Percentiles rank a stretch among this genome's conserved stretches.
These are phyloP conservation scores for Toxostoma redivivum DNA, from an alignment of 2,113 vertebrate genomes.

Conservation along the genomic window DNA sequence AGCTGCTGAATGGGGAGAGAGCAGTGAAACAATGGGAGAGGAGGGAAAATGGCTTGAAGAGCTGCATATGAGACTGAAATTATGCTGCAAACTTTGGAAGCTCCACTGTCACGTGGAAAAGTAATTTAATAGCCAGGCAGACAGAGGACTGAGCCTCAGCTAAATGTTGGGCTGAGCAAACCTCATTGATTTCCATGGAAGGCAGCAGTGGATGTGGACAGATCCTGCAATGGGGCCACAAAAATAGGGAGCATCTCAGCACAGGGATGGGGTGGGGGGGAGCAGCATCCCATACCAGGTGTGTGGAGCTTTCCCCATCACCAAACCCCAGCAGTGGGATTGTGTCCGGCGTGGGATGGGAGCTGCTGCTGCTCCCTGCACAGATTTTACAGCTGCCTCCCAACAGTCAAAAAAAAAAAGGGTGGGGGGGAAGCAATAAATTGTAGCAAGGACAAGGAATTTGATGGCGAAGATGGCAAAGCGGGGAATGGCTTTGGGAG, in stretches of 20 bases:
- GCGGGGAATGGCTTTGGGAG: neutral
- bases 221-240: neutral
- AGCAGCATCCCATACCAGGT: fast-evolving
- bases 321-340: neutral
- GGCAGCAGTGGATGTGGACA: neutral
- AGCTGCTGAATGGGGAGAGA: neutral
- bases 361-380: neutral
- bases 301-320: neutral
- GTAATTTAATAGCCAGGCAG: neutral
- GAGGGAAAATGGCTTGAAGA: neutral
- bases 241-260: neutral
- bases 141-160: neutral
- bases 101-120: neutral
- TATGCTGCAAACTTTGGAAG: slow-evolving; percentile 10
- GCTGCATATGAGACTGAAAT: neutral
- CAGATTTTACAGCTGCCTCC: neutral
- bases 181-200: neutral
- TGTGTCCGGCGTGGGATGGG: fast-evolving
- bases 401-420: neutral
- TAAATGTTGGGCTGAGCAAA: neutral
- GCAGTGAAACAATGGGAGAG: neutral
- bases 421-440: neutral
- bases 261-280: neutral
- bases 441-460: neutral
- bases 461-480: neutral